Evolutionary conservation across 2,888 invertebrate species (phyloP), one percentile per base, ranked within the genome.

Genomic region (Eristalis intricaria): DNA sequence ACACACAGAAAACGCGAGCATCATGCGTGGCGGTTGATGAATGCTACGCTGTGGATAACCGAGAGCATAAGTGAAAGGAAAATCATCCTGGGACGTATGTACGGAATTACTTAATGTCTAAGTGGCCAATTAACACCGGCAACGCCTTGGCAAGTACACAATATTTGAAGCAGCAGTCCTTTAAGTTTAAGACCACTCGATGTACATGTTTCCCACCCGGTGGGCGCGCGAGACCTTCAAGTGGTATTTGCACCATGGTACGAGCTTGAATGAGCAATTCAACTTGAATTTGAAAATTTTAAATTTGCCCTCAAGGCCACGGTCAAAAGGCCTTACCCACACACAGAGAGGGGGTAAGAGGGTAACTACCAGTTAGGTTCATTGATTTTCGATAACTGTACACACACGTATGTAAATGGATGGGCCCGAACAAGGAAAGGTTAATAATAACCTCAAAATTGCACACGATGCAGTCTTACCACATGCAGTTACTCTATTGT

Each of bases 331-430:
- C 56, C 60, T 29, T 26, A 58, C 32, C 58, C 60, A 68, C 38
- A 10, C 60, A 68, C 38, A 10, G 32, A 32, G 26, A 2, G 26
- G 26, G 26, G 26, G 26, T 3, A 3, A 3, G 26, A 2, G 32
- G 32, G 32, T 74, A 15, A 70, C 63, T 38, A 56, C 19, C 43
- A 43, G 38, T 58, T 76, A 65, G 58, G 64, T 79, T 87, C 80
- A 87, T 87, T 87, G 87, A 87, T 87, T 87, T 84, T 77, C 87
- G 68, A 87, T 87, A 87, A 26, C 29, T 23, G 10, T 64, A 32
- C 22, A 50, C 43, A 40, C 35, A 65, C 56, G 26, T 56, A 3
- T 38, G 26, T 10, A 56, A 60, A 19, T 50, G 19, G 19, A 50
- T 29, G 29, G 35, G 15, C 26, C 26, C 10, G 56, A 56, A 66